Base-by-base conservation (phyloP, 2,113 vertebrate species). In the Trogon melanurus region DNA sequence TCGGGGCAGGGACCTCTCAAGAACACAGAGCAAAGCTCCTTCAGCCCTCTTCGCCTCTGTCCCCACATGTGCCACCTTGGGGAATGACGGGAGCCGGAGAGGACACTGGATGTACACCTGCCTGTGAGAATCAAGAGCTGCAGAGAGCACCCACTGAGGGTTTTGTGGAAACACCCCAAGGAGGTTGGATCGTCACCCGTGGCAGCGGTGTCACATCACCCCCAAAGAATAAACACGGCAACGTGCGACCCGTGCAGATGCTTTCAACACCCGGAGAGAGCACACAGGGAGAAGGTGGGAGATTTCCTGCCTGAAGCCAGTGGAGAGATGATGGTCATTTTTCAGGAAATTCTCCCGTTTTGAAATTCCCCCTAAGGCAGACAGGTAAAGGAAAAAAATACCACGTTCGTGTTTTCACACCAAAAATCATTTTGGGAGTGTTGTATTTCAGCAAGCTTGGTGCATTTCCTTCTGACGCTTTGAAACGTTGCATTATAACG, bases 81-180 rank as follows among this genome's bases (percentile, higher is more conserved):
- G 30, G 23, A 36, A 30, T 2, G 8, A n/a, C 2, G 4, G 26
- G 14, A 51, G 5, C 9, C 0, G 0, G 58, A 30, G 29, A 44
- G 51, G 38, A 41, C 38, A 9, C 53, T 32, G 10, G 18, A n/a
- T 8, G 38, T 13, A 17, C 38, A 6, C 22, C 56, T 47, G 29
- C 30, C 51, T 25, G 4, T 0, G 5, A 9, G 38, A 44, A 20
- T 11, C 0, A 0, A 13, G 7, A 50, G 54, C 54, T 50, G 34
- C 34, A 45, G 75, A 79, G 47, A 64, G 29, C 69, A 29, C 21
- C 34, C 13, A 36, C 54, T 82, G 17, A 29, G 58, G 10, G 7
- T 4, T 30, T 15, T 45, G 23, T 3, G 27, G 69, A 14, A 26
- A 34, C 16, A 10, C 29, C 72, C 67, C 10, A 17, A 44, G 54